A percentile compares a stretch with the other conserved stretches of the same genome.
These are phyloP conservation scores for Lissonota sp. DNA, from an alignment of 2,888 invertebrate genomes.

Conservation along the genomic window DNA sequence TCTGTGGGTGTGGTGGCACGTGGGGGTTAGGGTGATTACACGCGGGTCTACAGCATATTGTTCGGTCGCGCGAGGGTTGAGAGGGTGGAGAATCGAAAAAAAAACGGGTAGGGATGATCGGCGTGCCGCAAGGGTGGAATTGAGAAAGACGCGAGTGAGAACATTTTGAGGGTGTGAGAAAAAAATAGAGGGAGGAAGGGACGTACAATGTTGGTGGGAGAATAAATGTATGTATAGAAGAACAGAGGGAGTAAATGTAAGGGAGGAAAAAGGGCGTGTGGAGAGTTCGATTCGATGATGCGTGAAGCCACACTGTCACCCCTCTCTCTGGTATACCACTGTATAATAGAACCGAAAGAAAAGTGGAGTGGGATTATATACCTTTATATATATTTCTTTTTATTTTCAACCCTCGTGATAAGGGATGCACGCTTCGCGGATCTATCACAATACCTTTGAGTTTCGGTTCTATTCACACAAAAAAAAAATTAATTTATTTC, in stretches of 20 bases:
- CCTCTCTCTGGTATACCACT: slow-evolving; percentile 43
- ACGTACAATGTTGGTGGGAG: neutral
- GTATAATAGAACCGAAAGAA: slow-evolving; percentile 30
- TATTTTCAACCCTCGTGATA: slow-evolving; percentile 39
- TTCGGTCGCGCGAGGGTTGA: slow-evolving; percentile 66
- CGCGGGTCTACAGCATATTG: slow-evolving; percentile 76
- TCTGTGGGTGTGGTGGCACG: slow-evolving; percentile 70
- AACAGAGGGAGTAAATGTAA: slow-evolving; percentile 63
- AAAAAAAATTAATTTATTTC: slow-evolving; percentile 30
- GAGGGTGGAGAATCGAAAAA: slow-evolving; percentile 14
- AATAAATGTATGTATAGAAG: slow-evolving; percentile 23
- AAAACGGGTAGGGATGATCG: slow-evolving; percentile 56
- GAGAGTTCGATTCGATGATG: slow-evolving; percentile 74
- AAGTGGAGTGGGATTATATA: neutral
- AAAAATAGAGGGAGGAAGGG: neutral
- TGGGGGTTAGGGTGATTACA: slow-evolving; percentile 79
- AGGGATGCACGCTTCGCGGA: slow-evolving; percentile 72
- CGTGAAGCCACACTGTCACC: slow-evolving; percentile 68
- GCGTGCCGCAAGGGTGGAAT: slow-evolving; percentile 65
- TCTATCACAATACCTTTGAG: slow-evolving; percentile 71
- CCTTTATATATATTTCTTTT: neutral
- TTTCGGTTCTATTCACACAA: slow-evolving; percentile 65
- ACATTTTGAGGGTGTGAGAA: slow-evolving; percentile 16
- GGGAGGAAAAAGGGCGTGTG: slow-evolving; percentile 71
- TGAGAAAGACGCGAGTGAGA: slow-evolving; percentile 48